phyloP scores from a whole-genome alignment of 2,113 vertebrate genomes.

The Megaceryle torquata region DNA sequence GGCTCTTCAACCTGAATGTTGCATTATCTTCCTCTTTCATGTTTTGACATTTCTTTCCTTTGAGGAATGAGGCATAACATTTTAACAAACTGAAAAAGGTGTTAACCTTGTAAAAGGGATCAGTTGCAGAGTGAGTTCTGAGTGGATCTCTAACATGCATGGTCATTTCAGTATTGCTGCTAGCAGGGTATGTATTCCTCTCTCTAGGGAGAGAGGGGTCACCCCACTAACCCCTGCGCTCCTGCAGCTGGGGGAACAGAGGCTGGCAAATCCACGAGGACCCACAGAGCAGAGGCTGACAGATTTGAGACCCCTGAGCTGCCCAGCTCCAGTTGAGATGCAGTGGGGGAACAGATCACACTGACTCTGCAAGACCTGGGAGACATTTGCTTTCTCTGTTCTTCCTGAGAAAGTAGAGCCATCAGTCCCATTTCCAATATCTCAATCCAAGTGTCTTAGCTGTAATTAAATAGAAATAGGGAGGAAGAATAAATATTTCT shows the following conservation, averaged over 20 bases:
- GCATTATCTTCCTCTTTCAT: neutral
- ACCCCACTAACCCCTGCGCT: neutral
- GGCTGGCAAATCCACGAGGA: neutral
- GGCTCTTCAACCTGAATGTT: slow-evolving; percentile 11
- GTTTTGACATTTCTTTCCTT: slow-evolving; percentile 31
- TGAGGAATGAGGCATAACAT: neutral
- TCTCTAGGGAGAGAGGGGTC: neutral
- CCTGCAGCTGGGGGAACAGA: neutral
- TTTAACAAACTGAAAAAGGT: neutral
- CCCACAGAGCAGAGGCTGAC: neutral
- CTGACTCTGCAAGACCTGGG: neutral
- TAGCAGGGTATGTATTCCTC: neutral
- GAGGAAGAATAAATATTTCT: neutral
- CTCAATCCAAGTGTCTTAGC: neutral
- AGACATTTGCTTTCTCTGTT: neutral
- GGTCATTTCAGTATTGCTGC: neutral
- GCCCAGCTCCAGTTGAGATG: neutral
- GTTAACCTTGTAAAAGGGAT: neutral
- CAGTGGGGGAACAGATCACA: neutral
- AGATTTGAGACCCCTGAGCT: neutral
- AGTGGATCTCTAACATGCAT: neutral
- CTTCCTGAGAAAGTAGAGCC: neutral
- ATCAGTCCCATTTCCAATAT: neutral
- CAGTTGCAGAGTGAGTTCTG: neutral
- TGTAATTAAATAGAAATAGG: neutral